Base-by-base conservation (phyloP, 2,797 vertebrate genomes). In the Falco rusticolus region DNA sequence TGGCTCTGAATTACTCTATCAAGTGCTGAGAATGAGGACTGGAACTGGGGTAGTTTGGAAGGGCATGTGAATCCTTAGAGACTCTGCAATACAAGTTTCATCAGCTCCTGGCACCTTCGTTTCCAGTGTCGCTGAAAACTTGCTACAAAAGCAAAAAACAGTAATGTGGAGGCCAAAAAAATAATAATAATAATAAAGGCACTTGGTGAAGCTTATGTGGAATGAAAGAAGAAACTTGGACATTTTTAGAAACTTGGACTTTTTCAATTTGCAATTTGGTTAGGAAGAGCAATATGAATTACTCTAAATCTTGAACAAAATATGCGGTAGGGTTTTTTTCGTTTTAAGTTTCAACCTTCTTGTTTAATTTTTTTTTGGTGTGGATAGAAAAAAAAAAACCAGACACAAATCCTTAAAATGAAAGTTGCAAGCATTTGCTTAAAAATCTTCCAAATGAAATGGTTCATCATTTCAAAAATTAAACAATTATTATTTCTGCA, bases 241-340 rank as follows among this genome's bases (percentile, higher is more conserved):
- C 4, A 24, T 80, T 15, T 54, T 39, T 37, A 37, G 37, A 37
- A 37, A 37, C 10, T 37, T 37, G 10, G 37, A 37, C 37, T 37
- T 37, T 37, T 10, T 37, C 6, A 57, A 5, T 65, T 54, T 39
- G 24, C 5, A 60, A 53, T 50, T 26, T 63, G 5, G 2, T 61
- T 77, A 57, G 37, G 29, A 57, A 69, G 15, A 41, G 17, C 17
- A n/a, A 17, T 5, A 54, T 29, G 14, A 54, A 61, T 70, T 41
- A 8, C 5, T 69, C 37, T 81, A 10, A 34, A 1, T 48, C 24
- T 64, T 41, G 48, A 68, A 17, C 18, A 78, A 56, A 64, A 57
- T 5, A 16, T 37, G 19, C 3, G 4, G 24, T 84, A 7, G 5
- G 0, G 1, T 37, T 78, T 77, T 71, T 77, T 24, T 4, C 2